Evolutionary conservation across 2,797 vertebrate genomes (phyloP), one percentile per base, ranked within the genome.

Genomic region (Triplophysa bombifrons): DNA sequence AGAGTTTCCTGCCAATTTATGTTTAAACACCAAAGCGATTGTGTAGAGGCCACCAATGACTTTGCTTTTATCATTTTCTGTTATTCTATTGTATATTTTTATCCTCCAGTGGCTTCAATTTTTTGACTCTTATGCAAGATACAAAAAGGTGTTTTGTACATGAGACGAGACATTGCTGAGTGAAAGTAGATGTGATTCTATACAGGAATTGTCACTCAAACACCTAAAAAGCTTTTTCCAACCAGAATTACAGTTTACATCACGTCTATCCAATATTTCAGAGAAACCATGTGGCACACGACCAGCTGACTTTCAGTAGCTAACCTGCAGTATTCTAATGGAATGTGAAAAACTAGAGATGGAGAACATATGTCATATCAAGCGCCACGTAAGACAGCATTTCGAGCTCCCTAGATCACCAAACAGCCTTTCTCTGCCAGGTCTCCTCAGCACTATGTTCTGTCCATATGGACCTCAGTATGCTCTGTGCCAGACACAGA

Each of bases 171-270:
- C 13, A 73, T 73, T 66, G 38, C 63, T 41, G 65, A 34, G 65
- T 70, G 20, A 19, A 66, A 50, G 77, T 16, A 66, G 25, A 53
- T 58, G 27, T 46, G 27, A 53, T 79, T 48, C 64, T 80, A n/a
- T 73, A 67, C 55, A 55, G 22, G 61, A 2, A 38, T 19, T 70
- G 30, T 78, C 78, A 58, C 41, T 66, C 68, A 10, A 73, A 22
- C 48, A 34, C 46, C 27, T 66, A 19, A 50, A 30, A 71, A 74
- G 68, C 71, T 68, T 78, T 85, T 64, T 55, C 55, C 71, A 67
- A 65, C 53, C 64, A 60, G 38, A 60, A 70, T 63, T 74, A 48
- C 4, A 64, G 72, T 69, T 64, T 58, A 11, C n/a, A 44, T 22
- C 27, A 60, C 5, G 48, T 74, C 19, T 17, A 66, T 82, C 41